Evolutionary conservation across 2,113 vertebrate species (phyloP), one percentile per base, ranked within the genome.

Genomic region (Rhinolophus ferrumequinum): DNA sequence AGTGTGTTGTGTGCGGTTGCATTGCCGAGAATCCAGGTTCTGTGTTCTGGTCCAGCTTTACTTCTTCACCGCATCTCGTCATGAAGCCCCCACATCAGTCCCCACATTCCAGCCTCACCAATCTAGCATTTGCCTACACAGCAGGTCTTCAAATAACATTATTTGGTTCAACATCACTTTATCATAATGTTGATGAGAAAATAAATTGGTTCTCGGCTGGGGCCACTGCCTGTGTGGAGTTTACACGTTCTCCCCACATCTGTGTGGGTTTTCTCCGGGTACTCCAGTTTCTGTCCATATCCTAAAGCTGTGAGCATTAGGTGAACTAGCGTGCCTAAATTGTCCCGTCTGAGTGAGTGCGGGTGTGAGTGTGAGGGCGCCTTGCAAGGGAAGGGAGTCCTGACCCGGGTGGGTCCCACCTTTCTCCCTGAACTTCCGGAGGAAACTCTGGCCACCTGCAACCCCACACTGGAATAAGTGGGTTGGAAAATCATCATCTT

Each of bases 51-150:
- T 38, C 69, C 8, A 12, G 30, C 56, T 80, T 30, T 47, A 50
- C 19, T 35, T 54, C 41, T 19, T 2, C 0, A 3, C 8, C 2
- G 0, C 38, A 0, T 19, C 22, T 56, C 69, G 30, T 56, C 33
- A 19, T 26, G 6, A 38, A n/a, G 11, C 41, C 28, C 15, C 28
- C 15, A 52, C 56, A 14, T 19, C 3, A 12, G 2, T 33, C n/a
- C 69, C 12, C 35, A 35, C 8, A 0, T 30, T 18, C 76, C 64
- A 79, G 69, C 75, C 19, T 50, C 19, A 5, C 24, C 35, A 38
- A 26, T 72, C 50, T 4, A 24, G 11, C 41, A 4, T 73, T 91
- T n/a, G 35, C 41, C 80, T 28, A 80, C 33, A 38, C 52, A 38
- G 77, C 77, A 38, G 54, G 52, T 38, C n/a, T 21, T 79, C 47